Conservation (phyloP, 2,797 vertebrate genomes). For the Artibeus jamaicensis region DNA sequence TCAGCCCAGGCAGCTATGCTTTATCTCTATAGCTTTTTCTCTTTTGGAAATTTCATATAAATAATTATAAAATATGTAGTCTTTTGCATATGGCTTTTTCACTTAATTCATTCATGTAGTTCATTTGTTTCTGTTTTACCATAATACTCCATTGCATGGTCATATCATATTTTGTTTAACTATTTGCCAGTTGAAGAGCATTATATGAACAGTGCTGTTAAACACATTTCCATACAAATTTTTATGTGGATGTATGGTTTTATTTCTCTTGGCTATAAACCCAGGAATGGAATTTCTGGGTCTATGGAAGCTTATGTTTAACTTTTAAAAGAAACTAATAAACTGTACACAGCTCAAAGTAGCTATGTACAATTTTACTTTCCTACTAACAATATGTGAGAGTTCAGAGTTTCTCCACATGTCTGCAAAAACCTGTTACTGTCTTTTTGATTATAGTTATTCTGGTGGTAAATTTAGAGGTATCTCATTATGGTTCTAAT, state of each 20-base stretch:
- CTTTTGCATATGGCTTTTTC: neutral
- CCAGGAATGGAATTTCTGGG: neutral
- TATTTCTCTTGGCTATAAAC: neutral
- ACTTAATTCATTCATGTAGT: neutral
- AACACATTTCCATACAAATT: neutral
- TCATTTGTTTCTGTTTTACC: neutral
- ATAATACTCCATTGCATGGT: neutral
- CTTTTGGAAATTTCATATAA: neutral
- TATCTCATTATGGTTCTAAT: neutral
- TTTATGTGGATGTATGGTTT: neutral
- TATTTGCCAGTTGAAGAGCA: neutral
- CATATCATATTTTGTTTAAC: neutral
- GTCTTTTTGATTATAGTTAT: neutral
- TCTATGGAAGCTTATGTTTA: neutral
- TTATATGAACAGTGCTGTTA: neutral
- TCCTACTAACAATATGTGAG: neutral
- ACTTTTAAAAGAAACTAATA: slow-evolving; percentile 3
- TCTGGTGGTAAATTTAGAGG: neutral
- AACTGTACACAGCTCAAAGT: neutral
- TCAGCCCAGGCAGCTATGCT: neutral
- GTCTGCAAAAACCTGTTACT: neutral
- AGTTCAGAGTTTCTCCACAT: neutral
- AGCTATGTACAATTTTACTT: neutral
- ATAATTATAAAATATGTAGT: neutral
- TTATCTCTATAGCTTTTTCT: slow-evolving; percentile 17